Evolutionary conservation across 2,888 invertebrate genomes (phyloP), one percentile per base, ranked within the genome.

Genomic region (Uloborus plumipes): DNA sequence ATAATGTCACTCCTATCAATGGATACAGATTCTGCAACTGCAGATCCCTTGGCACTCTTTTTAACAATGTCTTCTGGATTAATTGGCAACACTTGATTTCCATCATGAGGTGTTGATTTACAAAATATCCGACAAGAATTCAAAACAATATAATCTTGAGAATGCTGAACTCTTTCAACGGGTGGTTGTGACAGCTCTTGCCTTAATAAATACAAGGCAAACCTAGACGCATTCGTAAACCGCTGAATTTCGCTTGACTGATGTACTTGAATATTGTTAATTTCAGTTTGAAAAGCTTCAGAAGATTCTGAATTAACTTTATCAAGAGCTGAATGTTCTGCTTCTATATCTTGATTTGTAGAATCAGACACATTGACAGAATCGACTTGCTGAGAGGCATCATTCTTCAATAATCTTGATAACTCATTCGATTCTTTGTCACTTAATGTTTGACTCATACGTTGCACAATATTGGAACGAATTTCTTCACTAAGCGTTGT

Each of bases 121-220:
- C 84, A 84, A 53, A 76, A 80, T 15, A 85, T 59, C 16, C 61
- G 64, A 58, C 84, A 84, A 50, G 83, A 79, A 72, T 81, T 85
- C 20, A 85, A 61, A 26, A 78, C 69, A 55, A 86, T 75, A 58
- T 79, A 84, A 39, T 86, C 85, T 50, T 85, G 85, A 16, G 79
- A 71, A 59, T 84, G 80, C 49, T 81, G 78, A 15, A 75, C 67
- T 55, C 58, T 61, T 62, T 84, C 66, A 51, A 59, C 50, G 15
- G 74, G 67, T 0, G 72, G 71, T 26, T 80, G 61, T 13, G 70
- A 70, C n/a, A 67, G 31, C 47, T 85, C 76, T 55, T 85, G 83
- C 53, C 85, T 65, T 47, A 84, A 47, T 16, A 80, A 18, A 26
- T 79, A 79, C 14, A 86, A 58, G 0, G 85, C 85, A 72, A 81